These are phyloP conservation scores for Strigops habroptila DNA, from an alignment of 2,113 vertebrate genomes.

Conservation along the genomic window DNA sequence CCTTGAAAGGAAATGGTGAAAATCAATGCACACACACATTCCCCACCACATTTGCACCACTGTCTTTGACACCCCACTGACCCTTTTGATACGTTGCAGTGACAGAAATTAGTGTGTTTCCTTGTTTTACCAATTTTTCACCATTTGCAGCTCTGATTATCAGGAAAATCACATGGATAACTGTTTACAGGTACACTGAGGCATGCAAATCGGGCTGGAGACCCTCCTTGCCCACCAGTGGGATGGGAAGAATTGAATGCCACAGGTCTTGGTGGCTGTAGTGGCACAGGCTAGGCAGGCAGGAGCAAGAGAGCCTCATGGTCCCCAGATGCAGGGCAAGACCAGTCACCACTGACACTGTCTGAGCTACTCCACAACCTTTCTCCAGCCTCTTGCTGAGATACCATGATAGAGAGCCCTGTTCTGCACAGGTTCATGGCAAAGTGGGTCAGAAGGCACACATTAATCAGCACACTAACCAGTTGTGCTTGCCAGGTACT, in stretches of 20 bases:
- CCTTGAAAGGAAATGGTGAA: conserved; percentile 14
- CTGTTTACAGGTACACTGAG: neutral
- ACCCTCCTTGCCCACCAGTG: neutral
- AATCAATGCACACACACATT: neutral
- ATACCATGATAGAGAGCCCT: neutral
- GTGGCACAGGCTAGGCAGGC: neutral
- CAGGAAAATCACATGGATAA: neutral
- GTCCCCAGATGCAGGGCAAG: neutral
- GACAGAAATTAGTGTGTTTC: neutral
- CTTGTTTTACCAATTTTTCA: neutral
- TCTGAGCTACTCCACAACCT: neutral
- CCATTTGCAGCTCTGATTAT: neutral
- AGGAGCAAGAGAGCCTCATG: neutral
- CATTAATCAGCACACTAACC: neutral
- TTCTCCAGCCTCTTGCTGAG: neutral
- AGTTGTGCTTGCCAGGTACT: neutral
- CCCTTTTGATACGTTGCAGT: neutral
- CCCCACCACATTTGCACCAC: neutral
- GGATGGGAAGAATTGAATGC: neutral
- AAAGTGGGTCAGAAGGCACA: neutral
- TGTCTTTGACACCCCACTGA: neutral
- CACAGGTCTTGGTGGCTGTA: neutral
- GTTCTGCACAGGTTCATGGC: neutral
- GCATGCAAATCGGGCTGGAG: neutral
- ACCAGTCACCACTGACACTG: neutral